Base-by-base conservation (phyloP, 2,797 vertebrate species). In the Gallinago solitaria region DNA sequence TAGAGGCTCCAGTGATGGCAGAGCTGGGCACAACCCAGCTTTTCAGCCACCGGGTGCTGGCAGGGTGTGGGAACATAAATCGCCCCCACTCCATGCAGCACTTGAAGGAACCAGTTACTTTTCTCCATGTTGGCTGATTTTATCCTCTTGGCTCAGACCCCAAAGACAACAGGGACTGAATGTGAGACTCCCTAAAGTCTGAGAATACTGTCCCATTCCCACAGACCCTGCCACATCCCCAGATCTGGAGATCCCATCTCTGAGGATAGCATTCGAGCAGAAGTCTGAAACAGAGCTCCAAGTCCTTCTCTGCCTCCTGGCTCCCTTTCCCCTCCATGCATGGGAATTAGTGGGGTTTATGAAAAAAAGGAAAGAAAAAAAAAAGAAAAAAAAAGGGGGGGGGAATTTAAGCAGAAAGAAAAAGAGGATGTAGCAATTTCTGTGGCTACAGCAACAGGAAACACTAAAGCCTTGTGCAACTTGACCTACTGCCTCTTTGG, bases 391-490 rank as follows among this genome's bases (percentile, higher is more conserved):
- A 10, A 35, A 32, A 0, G 1, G 32, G 15, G 25, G 60, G 19
- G 47, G 45, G 47, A 24, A 43, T 39, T 59, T 87, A 17, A 9
- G 4, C 43, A 67, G 39, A 82, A 75, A 15, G 27, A 23, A 68
- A 77, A 56, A 76, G 18, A 23, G 27, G 67, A 59, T 13, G 69
- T 17, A 73, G 85, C 77, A 87, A 39, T 50, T 64, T 91, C 83
- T 91, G 69, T 27, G 71, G 74, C 93, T 94, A 45, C 4, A 0
- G 80, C 0, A 3, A 54, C 69, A 67, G 92, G 64, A 91, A 95
- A 74, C 73, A 64, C 28, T 28, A 64, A 94, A 94, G 91, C 83
- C 83, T 96, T 87, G 71, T 69, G 93, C 86, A 86, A 51, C n/a
- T 50, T 14, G 18, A 53, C 77, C 68, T 56, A 0, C 1, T 73